phyloP scores from a whole-genome alignment of 1,140 invertebrate species.

The Bemisia tabaci region DNA sequence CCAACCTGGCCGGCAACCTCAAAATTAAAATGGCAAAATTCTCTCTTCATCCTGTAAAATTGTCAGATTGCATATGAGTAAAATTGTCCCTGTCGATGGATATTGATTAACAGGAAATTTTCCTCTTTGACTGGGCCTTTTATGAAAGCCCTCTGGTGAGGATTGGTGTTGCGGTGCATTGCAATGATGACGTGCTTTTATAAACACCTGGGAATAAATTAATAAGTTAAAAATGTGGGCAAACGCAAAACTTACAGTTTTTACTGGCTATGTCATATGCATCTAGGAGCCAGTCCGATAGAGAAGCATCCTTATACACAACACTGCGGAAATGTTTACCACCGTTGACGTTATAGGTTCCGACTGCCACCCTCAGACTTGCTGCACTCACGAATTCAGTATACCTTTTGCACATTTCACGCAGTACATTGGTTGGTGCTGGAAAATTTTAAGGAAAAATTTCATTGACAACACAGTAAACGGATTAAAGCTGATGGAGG shows the following conservation, averaged over 20 bases:
- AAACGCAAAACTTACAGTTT: conserved; percentile 30
- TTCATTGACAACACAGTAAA: conserved; percentile 16
- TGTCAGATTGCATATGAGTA: too few relatives aligned
- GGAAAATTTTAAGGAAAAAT: background rate
- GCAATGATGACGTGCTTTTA: too few relatives aligned
- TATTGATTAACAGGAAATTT: too few relatives aligned
- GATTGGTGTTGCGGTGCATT: too few relatives aligned
- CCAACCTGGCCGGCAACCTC: too few relatives aligned
- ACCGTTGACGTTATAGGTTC: conserved; percentile 99
- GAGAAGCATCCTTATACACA: conserved; percentile 84
- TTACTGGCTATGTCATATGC: conserved; percentile 32
- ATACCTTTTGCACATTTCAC: conserved; percentile 70
- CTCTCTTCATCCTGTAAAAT: too few relatives aligned
- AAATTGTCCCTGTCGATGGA: too few relatives aligned
- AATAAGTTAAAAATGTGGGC: conserved; percentile 6
- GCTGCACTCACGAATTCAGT: conserved; percentile 65
- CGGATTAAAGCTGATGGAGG: conserved; percentile 7
- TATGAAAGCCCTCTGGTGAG: too few relatives aligned
- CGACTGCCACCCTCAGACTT: conserved; percentile 67
- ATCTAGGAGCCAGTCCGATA: conserved; percentile 92
- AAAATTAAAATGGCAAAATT: too few relatives aligned
- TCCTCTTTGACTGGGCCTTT: too few relatives aligned
- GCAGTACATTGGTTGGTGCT: conserved; percentile 59
- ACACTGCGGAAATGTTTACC: conserved; percentile 96
- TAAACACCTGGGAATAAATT: too few relatives aligned